Evolutionary conservation across 1,140 invertebrate genomes (phyloP).

Genomic region (Drosophila parvula): DNA sequence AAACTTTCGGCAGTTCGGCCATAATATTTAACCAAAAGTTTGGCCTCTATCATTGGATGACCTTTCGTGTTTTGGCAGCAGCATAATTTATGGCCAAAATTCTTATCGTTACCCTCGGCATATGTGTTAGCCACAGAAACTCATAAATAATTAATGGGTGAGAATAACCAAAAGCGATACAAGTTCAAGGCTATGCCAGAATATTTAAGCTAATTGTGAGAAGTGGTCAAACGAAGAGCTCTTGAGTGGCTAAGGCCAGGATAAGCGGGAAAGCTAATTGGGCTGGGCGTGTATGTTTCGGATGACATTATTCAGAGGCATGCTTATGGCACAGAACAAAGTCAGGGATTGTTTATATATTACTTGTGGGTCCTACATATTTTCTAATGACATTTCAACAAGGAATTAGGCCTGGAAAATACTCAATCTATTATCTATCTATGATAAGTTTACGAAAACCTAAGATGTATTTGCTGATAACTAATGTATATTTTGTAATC

Average conservation of each 20-base stretch:
- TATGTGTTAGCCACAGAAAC: constrained; percentile 38
- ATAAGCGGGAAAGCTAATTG: constrained; percentile 13
- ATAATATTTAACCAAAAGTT: constrained; percentile 53
- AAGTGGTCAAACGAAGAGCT: background rate
- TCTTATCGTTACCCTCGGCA: constrained; percentile 50
- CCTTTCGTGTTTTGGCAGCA: constrained; percentile 54
- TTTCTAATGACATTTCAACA: background rate
- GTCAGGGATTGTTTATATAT: background rate
- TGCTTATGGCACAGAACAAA: background rate
- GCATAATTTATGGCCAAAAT: constrained; percentile 53
- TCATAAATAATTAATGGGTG: constrained; percentile 59
- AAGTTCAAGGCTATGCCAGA: constrained; percentile 42
- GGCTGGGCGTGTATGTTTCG: background rate
- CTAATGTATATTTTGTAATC: background rate
- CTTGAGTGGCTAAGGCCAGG: background rate
- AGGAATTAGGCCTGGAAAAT: too few relatives aligned
- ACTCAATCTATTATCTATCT: background rate
- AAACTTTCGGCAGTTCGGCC: constrained; percentile 22
- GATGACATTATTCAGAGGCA: constrained; percentile 2
- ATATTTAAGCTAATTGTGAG: constrained; percentile 18
- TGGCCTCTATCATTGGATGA: constrained; percentile 47
- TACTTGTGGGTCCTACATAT: background rate
- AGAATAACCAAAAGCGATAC: constrained; percentile 22
- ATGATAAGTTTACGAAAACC: background rate
- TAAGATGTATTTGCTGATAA: background rate